Percentiles rank a stretch among this genome's conserved stretches.
Conservation (phyloP, 2,888 invertebrate species). For the Watsonalla cultraria region DNA sequence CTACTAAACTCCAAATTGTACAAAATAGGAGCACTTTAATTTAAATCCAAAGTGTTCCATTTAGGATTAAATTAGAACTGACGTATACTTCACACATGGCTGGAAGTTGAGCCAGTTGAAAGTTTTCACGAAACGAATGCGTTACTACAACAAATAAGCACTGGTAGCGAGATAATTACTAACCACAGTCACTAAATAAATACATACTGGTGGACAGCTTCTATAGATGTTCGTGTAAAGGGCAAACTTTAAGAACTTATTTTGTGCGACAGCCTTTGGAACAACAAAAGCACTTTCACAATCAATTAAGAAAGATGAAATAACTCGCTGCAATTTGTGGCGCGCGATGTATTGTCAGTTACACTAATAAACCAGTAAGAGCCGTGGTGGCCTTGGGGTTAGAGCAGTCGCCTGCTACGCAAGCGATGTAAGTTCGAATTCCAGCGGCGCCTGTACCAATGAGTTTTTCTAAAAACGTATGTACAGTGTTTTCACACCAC, state of each 20-base stretch:
- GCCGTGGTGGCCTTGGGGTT: too few relatives aligned
- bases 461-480: too few relatives aligned
- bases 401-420: too few relatives aligned
- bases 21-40: background rate
- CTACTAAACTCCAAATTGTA: background rate
- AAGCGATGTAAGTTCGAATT: too few relatives aligned
- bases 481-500: too few relatives aligned
- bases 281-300: background rate
- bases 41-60: background rate
- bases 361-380: too few relatives aligned
- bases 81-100: background rate
- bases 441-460: too few relatives aligned
- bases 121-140: background rate
- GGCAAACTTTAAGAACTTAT: too few relatives aligned
- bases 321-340: too few relatives aligned
- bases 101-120: background rate
- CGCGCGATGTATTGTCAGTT: too few relatives aligned
- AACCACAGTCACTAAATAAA: background rate
- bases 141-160: background rate
- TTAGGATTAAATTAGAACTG: too few relatives aligned
- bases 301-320: background rate
- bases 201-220: background rate
- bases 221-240: background rate
- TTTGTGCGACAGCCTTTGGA: background rate
- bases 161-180: background rate